Conservation (phyloP, 1,140 invertebrate genomes). For the Phymorhynchus buccinoides region DNA sequence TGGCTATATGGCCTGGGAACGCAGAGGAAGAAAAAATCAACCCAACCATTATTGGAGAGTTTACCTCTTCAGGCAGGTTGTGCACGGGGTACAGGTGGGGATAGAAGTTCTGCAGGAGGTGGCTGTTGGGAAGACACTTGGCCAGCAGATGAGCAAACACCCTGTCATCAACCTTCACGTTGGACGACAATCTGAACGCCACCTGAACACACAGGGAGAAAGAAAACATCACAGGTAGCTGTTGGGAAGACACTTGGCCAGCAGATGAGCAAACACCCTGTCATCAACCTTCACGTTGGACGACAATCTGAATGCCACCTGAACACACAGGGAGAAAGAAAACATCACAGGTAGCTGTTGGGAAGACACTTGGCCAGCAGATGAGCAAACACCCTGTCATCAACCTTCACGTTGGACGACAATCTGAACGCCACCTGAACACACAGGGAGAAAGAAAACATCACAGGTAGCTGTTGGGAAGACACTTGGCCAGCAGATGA, state of each 20-base stretch:
- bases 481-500: slow-evolving; percentile 89
- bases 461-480: slow-evolving; percentile 84
- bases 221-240: slow-evolving; percentile 76
- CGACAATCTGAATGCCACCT: slow-evolving; percentile 90
- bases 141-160: slow-evolving; percentile 94
- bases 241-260: slow-evolving; percentile 92
- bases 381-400: slow-evolving; percentile 64
- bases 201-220: slow-evolving; percentile 75
- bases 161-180: slow-evolving; percentile 92
- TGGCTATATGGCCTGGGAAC: no score
- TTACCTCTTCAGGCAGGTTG: slow-evolving; percentile 80
- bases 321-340: slow-evolving; percentile 44
- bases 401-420: slow-evolving; percentile 87
- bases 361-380: slow-evolving; percentile 94
- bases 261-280: slow-evolving; percentile 76
- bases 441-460: not conserved
- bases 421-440: slow-evolving; percentile 87
- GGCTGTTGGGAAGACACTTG: slow-evolving; percentile 88
- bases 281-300: slow-evolving; percentile 84
- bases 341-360: slow-evolving; percentile 78
- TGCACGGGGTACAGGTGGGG: slow-evolving; percentile 95
- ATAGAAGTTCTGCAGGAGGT: slow-evolving; percentile 90
- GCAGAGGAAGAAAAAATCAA: no score
- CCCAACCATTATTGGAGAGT: slow-evolving; percentile 44
- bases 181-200: slow-evolving; percentile 89